These are phyloP conservation scores for Virgularia gustaviana DNA, from an alignment of 92 coral and sea anemone species.

Conservation along the genomic window DNA sequence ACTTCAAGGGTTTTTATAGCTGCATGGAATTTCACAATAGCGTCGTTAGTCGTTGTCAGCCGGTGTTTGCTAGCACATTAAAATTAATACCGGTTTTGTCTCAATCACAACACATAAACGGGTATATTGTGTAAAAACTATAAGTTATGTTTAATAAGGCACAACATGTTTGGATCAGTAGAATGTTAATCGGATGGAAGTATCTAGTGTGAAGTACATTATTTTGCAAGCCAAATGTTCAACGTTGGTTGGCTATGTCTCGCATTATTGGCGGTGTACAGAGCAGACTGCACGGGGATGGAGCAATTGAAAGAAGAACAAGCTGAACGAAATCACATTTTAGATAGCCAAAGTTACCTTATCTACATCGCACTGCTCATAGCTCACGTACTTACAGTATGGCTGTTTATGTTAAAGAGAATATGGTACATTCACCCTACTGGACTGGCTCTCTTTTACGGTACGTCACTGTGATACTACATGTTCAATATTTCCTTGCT, in stretches of 20 bases:
- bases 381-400: constrained; percentile 51
- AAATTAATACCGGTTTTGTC: neutral
- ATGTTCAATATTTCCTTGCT: neutral
- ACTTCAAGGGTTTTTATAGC: no score
- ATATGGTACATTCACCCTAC: constrained; percentile 62
- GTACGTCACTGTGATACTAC: constrained; percentile 25
- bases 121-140: no score
- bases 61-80: neutral
- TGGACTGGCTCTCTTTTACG: constrained; percentile 55
- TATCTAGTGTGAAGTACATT: neutral
- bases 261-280: no score
- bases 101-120: no score
- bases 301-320: constrained; percentile 47
- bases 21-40: no score
- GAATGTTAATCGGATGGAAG: no score
- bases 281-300: constrained; percentile 11
- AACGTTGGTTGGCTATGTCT: no score
- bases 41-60: no score
- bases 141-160: no score
- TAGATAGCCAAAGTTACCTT: constrained; percentile 52
- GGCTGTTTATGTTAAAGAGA: constrained; percentile 44
- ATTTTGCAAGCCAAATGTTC: constrained; percentile 2
- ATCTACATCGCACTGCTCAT: constrained; percentile 45
- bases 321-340: constrained; percentile 38
- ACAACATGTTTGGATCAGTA: no score